phyloP scores from a whole-genome alignment of 1,140 invertebrate species.

The Bombus sylvicola region DNA sequence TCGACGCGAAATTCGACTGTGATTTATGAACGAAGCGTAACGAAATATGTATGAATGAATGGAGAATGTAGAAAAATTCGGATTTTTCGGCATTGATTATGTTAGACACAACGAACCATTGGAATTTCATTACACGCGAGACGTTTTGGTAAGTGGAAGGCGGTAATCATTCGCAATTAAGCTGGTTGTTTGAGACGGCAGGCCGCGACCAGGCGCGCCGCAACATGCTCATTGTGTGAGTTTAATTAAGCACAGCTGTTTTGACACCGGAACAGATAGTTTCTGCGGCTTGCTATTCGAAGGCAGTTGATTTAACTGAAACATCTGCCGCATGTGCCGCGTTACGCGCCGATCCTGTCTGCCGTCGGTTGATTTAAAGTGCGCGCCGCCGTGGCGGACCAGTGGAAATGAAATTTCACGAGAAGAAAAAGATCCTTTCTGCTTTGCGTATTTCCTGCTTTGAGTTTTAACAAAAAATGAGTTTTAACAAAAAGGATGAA shows the following conservation, averaged over 20 bases:
- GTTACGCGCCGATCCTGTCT: slow-evolving; percentile 66
- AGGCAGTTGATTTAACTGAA: slow-evolving; percentile 78
- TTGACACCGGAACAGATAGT: slow-evolving; percentile 77
- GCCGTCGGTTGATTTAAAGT: slow-evolving; percentile 68
- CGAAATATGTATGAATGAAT: not conserved
- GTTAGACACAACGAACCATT: not conserved
- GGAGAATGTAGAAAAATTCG: not conserved
- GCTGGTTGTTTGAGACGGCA: slow-evolving; percentile 53
- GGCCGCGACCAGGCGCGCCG: slow-evolving; percentile 14
- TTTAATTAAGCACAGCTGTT: slow-evolving; percentile 81
- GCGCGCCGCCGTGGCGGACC: slow-evolving; percentile 30
- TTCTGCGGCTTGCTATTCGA: slow-evolving; percentile 72
- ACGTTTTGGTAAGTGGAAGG: slow-evolving; percentile 22
- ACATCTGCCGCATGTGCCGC: slow-evolving; percentile 76
- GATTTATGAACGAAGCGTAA: too few species aligned
- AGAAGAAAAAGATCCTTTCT: not conserved
- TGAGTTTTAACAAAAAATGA: too few species aligned
- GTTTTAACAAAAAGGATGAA: too few species aligned
- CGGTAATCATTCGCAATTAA: slow-evolving; percentile 48
- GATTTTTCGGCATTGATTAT: not conserved
- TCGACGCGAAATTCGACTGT: too few species aligned
- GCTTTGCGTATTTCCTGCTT: too few species aligned
- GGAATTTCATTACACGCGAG: not conserved
- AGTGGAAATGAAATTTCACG: slow-evolving; percentile 57
- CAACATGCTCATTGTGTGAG: slow-evolving; percentile 65